These are phyloP conservation scores for Aurelia sp. DNA, from an alignment of 30 jellyfish, hydroid and myxozoan genomes.

Conservation along the genomic window DNA sequence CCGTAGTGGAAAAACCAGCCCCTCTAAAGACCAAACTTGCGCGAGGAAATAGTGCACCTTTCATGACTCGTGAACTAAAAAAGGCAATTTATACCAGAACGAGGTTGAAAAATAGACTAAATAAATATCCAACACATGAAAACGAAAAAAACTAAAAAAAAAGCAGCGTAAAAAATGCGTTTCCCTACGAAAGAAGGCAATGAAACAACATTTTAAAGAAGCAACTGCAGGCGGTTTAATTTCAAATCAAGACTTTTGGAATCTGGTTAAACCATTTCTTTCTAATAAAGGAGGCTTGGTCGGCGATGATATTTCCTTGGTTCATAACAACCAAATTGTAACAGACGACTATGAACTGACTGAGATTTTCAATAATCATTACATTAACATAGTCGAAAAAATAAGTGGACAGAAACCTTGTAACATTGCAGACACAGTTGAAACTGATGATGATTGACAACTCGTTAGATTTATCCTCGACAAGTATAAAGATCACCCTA, in stretches of 20 bases:
- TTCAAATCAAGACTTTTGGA: too few relatives aligned
- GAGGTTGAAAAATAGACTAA: background rate
- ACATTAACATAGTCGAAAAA: background rate
- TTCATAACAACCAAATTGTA: too few relatives aligned
- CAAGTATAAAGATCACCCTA: too few relatives aligned
- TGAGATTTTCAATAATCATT: conserved; percentile 26
- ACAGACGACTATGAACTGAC: background rate
- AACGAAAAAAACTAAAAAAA: background rate
- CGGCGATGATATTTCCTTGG: conserved; percentile 15
- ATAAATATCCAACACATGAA: conserved; percentile 15
- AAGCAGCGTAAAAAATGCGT: background rate
- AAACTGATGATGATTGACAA: too few relatives aligned
- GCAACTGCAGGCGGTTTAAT: too few relatives aligned
- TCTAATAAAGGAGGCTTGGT: background rate
- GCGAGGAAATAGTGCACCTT: too few relatives aligned
- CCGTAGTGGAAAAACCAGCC: too few relatives aligned
- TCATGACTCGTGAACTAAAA: too few relatives aligned
- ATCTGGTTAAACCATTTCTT: too few relatives aligned
- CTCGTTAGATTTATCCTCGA: too few relatives aligned
- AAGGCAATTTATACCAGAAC: conserved; percentile 21
- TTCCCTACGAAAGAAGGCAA: background rate
- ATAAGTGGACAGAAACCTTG: conserved; percentile 14
- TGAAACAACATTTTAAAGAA: background rate
- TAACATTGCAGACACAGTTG: conserved; percentile 4
- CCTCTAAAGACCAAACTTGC: too few relatives aligned